Evolutionary conservation across 2,888 invertebrate genomes (phyloP).

Genomic region (Agrochola macilenta): DNA sequence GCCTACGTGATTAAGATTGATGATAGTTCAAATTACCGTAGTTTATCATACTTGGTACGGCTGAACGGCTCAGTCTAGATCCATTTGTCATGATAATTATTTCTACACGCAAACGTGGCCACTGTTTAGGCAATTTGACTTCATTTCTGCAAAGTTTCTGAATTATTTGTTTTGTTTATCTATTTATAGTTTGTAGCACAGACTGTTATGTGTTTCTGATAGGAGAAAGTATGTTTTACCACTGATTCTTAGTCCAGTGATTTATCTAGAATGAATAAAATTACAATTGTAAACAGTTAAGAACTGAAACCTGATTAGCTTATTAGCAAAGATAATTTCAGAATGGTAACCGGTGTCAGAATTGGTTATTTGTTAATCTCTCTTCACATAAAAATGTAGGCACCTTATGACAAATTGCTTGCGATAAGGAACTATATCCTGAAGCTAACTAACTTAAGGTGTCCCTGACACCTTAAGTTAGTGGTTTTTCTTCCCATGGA

Average conservation of each 20-base stretch:
- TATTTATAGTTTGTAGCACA: slow-evolving; percentile 5
- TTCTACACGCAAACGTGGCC: slow-evolving; percentile 61
- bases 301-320: too few species aligned
- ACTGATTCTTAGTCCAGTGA: background rate
- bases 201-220: slow-evolving; percentile 15
- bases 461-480: too few species aligned
- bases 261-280: background rate
- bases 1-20: slow-evolving; percentile 55
- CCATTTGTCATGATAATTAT: slow-evolving; percentile 62
- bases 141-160: slow-evolving; percentile 37
- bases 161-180: background rate
- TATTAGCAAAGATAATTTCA: background rate
- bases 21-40: slow-evolving; percentile 49
- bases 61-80: slow-evolving; percentile 48
- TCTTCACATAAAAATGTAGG: background rate
- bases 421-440: too few species aligned
- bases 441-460: too few species aligned
- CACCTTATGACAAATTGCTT: background rate
- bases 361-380: background rate
- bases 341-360: background rate
- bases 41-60: slow-evolving; percentile 44
- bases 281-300: background rate
- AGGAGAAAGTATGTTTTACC: background rate
- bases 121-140: slow-evolving; percentile 57
- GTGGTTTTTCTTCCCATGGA: background rate